phyloP scores from a whole-genome alignment of 1,140 invertebrate species.

The Latrodectus geometricus region DNA sequence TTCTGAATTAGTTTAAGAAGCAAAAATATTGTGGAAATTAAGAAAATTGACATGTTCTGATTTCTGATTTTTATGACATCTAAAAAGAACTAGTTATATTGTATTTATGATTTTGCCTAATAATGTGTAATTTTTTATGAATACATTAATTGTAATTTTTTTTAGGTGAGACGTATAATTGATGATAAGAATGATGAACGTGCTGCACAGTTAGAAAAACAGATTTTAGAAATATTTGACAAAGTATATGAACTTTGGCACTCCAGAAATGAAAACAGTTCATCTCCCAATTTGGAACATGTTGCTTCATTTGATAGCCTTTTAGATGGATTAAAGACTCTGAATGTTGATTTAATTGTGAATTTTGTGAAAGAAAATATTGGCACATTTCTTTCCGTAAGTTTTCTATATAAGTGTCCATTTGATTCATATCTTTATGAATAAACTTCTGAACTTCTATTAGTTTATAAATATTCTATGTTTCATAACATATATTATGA shows the following conservation, averaged over 20 bases:
- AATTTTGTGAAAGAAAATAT: constrained; percentile 92
- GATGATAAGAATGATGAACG: constrained; percentile 85
- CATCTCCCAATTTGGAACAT: constrained; percentile 46
- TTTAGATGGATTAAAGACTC: constrained; percentile 80
- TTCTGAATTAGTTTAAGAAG: too few relatives aligned
- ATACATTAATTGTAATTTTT: neutral
- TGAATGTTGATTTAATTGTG: constrained; percentile 81
- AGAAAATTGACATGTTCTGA: too few relatives aligned
- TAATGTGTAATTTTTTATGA: too few relatives aligned
- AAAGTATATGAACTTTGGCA: constrained; percentile 92
- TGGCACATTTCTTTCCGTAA: constrained; percentile 86
- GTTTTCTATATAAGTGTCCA: constrained; percentile 2
- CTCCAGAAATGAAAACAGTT: constrained; percentile 73
- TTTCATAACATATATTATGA: too few relatives aligned
- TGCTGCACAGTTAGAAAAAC: constrained; percentile 86
- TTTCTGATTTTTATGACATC: too few relatives aligned
- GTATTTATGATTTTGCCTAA: too few relatives aligned
- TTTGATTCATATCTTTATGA: neutral
- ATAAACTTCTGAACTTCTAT: neutral
- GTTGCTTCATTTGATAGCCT: constrained; percentile 79
- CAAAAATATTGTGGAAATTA: too few relatives aligned
- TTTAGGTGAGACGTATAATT: constrained; percentile 80
- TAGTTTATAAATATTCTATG: neutral
- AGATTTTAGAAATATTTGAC: constrained; percentile 93
- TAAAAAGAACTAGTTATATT: too few relatives aligned